Percentiles rank a stretch among this genome's conserved stretches.
Evolutionary conservation across 2,888 invertebrate species (phyloP).

Genomic region (Pollenia griseotomentosa): DNA sequence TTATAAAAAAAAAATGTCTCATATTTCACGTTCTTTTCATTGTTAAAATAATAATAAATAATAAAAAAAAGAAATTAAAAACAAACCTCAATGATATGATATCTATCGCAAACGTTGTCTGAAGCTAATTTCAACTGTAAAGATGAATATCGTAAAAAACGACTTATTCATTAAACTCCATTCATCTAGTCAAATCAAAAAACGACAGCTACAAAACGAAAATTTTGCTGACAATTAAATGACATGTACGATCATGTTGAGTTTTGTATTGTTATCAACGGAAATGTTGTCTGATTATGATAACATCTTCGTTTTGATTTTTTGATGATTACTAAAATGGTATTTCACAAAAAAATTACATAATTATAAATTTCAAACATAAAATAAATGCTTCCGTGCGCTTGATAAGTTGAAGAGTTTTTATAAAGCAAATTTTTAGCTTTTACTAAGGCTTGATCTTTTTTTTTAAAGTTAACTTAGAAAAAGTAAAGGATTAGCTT

Average conservation of each 20-base stretch:
- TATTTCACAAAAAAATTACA: not conserved
- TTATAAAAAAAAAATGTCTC: conserved; percentile 40
- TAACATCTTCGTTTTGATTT: not conserved
- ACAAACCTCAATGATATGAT: not conserved
- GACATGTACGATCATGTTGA: conserved; percentile 38
- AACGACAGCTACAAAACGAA: not conserved
- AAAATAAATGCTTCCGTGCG: no score
- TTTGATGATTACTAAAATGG: not conserved
- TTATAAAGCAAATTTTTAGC: no score
- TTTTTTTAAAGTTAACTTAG: no score
- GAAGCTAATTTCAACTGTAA: conserved; percentile 32
- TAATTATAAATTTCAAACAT: no score
- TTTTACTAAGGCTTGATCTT: no score
- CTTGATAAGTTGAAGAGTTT: no score
- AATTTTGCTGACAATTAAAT: conserved; percentile 25
- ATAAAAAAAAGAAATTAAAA: not conserved
- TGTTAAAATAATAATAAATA: conserved; percentile 40
- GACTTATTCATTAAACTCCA: not conserved
- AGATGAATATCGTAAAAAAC: conserved; percentile 26
- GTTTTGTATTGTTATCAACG: conserved; percentile 10
- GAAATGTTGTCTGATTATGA: not conserved
- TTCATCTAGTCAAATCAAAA: conserved; percentile 6
- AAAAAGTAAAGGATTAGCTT: no score
- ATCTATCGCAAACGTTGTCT: conserved; percentile 9
- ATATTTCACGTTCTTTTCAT: conserved; percentile 57